These are phyloP conservation scores for Acholoe squamosa DNA, from an alignment of 2,888 invertebrate species.

Conservation along the genomic window DNA sequence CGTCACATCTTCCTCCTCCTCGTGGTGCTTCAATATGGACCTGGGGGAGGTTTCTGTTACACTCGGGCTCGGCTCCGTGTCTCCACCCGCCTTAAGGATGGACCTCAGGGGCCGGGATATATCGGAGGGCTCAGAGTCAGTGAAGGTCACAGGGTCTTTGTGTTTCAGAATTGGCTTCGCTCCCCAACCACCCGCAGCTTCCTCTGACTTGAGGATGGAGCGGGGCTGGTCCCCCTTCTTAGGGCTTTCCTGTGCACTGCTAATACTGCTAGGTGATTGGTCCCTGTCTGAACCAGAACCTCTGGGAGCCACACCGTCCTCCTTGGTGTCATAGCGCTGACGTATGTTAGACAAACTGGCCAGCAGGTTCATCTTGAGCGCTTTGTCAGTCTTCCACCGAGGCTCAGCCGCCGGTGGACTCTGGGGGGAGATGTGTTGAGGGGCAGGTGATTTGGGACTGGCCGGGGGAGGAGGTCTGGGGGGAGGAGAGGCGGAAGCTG, in stretches of 20 bases:
- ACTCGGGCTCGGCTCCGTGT: background rate
- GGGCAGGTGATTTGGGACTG: background rate
- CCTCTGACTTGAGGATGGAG: slow-evolving; percentile 18
- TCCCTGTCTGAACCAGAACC: background rate
- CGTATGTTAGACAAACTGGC: slow-evolving; percentile 1
- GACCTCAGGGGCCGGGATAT: slow-evolving; percentile 27
- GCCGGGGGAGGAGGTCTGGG: background rate
- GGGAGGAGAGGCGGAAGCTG: background rate
- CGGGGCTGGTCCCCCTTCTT: background rate
- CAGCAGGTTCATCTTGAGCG: background rate
- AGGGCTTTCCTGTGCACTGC: background rate
- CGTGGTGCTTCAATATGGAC: slow-evolving; percentile 63
- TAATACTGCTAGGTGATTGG: background rate
- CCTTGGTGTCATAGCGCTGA: slow-evolving; percentile 8
- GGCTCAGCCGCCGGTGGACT: background rate
- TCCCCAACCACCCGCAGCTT: background rate
- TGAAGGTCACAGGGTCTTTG: slow-evolving; percentile 40
- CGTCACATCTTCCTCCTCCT: background rate
- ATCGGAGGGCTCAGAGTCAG: slow-evolving; percentile 24
- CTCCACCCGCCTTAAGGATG: slow-evolving; percentile 42
- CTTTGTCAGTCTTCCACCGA: background rate
- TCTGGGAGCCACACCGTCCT: background rate
- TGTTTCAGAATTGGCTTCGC: slow-evolving; percentile 35
- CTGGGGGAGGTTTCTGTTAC: slow-evolving; percentile 36
- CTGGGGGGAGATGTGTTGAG: background rate